Conservation (phyloP, 30 jellyfish, hydroid and myxozoan species). For the Catostylus mosaicus region DNA sequence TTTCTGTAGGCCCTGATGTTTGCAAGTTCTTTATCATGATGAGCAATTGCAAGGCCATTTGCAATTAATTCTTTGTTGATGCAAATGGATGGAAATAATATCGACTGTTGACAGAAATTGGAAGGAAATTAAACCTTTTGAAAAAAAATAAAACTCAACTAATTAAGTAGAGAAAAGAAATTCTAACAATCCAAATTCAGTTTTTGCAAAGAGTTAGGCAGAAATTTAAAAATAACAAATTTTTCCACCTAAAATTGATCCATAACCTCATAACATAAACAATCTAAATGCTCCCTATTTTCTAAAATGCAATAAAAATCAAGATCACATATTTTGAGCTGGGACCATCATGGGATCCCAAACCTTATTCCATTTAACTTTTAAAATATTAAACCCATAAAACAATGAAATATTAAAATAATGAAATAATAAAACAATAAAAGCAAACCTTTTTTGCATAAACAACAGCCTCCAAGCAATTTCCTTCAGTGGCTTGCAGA, state of each 20-base stretch:
- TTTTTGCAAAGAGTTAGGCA: not conserved
- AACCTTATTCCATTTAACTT: not conserved
- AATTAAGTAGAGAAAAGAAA: no score
- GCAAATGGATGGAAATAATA: conserved; percentile 24
- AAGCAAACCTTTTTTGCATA: conserved; percentile 33
- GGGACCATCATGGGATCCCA: no score
- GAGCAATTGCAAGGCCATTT: conserved; percentile 54
- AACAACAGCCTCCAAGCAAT: conserved; percentile 38
- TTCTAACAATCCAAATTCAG: no score
- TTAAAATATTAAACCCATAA: not conserved
- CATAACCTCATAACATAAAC: no score
- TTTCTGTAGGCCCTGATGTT: conserved; percentile 6
- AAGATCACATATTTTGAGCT: no score
- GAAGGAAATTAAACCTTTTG: no score
- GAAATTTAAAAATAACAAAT: no score
- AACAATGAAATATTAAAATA: not conserved
- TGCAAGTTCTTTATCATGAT: not conserved
- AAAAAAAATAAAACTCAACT: no score
- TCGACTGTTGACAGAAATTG: conserved; percentile 22
- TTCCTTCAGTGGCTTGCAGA: conserved; percentile 9
- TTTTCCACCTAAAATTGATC: no score
- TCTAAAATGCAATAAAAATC: no score
- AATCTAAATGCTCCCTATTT: no score
- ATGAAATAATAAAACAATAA: not conserved
- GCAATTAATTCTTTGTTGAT: conserved; percentile 40